phyloP scores from a whole-genome alignment of 2,888 invertebrate genomes.

The Mesochorus sp. region DNA sequence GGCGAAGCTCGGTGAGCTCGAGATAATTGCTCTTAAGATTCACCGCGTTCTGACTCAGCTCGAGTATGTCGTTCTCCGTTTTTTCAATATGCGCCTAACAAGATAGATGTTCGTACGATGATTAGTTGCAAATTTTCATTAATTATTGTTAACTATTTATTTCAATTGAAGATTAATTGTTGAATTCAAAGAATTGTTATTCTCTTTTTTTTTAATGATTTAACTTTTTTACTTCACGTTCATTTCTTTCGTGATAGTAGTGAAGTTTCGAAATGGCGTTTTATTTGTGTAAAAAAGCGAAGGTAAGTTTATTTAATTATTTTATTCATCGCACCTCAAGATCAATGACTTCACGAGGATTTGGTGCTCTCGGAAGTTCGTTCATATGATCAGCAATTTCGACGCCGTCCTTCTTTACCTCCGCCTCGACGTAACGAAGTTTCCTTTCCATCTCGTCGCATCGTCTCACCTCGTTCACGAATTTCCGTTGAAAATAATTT shows the following conservation, averaged over 20 bases:
- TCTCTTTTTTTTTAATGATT: no score
- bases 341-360: constrained; percentile 93
- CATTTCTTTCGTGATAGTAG: no score
- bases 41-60: constrained; percentile 96
- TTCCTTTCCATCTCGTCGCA: constrained; percentile 97
- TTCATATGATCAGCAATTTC: constrained; percentile 86
- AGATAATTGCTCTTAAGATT: constrained; percentile 95
- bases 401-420: constrained; percentile 92
- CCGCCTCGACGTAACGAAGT: constrained; percentile 92
- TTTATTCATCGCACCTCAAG: constrained; percentile 86
- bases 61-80: constrained; percentile 96
- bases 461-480: constrained; percentile 94
- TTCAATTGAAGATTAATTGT: no score
- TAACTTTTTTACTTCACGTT: no score
- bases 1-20: constrained; percentile 94
- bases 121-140: no score
- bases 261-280: no score
- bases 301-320: constrained; percentile 1
- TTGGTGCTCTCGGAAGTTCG: constrained; percentile 87
- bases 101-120: no score
- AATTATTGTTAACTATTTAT: no score
- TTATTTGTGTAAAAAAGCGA: background rate
- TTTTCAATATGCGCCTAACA: constrained; percentile 94
- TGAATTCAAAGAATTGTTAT: no score
- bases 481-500: constrained; percentile 95